Evolutionary conservation across 1,140 invertebrate species (phyloP).

Genomic region (Megalonaias nervosa): DNA sequence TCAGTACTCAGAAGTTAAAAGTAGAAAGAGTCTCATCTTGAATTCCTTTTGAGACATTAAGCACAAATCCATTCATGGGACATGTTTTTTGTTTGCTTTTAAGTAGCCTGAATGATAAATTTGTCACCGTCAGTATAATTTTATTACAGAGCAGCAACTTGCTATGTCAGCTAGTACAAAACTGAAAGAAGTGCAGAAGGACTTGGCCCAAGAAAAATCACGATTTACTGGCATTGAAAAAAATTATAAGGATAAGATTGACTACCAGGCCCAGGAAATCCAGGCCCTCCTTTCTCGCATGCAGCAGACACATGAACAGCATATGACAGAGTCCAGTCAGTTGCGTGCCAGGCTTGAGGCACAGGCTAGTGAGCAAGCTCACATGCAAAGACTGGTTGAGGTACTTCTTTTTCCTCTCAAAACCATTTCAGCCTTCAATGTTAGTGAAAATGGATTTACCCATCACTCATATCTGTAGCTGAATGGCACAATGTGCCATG

Average conservation of each 20-base stretch:
- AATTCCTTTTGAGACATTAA: too few relatives aligned
- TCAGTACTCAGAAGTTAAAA: too few relatives aligned
- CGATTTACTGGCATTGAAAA: slow-evolving; percentile 52
- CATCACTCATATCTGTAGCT: too few relatives aligned
- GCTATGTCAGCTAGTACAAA: slow-evolving; percentile 57
- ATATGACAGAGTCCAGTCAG: slow-evolving; percentile 70
- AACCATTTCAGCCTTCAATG: too few relatives aligned
- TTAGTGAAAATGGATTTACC: too few relatives aligned
- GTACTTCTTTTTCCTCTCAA: slow-evolving; percentile 16
- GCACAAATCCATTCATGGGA: too few relatives aligned
- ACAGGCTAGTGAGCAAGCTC: slow-evolving; percentile 41
- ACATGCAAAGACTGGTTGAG: slow-evolving; percentile 54
- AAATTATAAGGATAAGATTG: slow-evolving; percentile 27
- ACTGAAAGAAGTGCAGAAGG: slow-evolving; percentile 83
- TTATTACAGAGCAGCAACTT: slow-evolving; percentile 60
- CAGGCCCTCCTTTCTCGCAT: slow-evolving; percentile 76
- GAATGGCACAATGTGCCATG: too few relatives aligned
- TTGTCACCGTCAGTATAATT: neutral
- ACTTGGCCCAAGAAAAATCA: slow-evolving; percentile 79
- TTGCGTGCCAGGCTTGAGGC: slow-evolving; percentile 48
- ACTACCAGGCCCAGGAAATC: slow-evolving; percentile 72
- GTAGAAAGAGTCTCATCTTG: too few relatives aligned
- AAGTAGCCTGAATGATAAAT: neutral
- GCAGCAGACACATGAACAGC: slow-evolving; percentile 77
- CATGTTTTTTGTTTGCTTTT: too few relatives aligned